Conservation (phyloP, 2,113 vertebrate species). For the Malurus elegans region DNA sequence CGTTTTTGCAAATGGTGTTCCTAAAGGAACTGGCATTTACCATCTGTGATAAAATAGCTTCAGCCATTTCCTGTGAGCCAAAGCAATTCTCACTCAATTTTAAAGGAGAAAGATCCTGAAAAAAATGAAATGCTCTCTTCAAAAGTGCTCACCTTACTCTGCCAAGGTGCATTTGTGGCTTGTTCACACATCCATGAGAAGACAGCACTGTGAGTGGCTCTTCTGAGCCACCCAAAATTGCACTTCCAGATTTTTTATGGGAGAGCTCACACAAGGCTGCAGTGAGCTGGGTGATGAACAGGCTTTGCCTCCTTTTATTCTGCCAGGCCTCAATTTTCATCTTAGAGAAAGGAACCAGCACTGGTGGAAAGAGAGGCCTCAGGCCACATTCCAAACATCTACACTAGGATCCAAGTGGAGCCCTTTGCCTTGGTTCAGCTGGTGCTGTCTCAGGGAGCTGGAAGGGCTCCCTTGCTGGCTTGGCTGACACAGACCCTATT, state of each 20-base stretch:
- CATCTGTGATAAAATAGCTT: not conserved
- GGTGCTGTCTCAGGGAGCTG: not conserved
- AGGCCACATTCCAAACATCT: not conserved
- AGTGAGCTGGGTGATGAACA: not conserved
- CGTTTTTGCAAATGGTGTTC: not conserved
- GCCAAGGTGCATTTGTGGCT: not conserved
- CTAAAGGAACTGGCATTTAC: not conserved
- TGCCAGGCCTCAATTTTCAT: not conserved
- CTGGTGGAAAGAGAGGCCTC: not conserved
- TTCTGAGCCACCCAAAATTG: not conserved
- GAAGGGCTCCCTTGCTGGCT: not conserved
- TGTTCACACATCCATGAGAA: not conserved
- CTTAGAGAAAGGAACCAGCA: not conserved
- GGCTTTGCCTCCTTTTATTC: not conserved
- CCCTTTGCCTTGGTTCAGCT: not conserved
- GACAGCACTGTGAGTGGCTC: not conserved
- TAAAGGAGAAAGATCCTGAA: not conserved
- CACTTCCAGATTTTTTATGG: not conserved
- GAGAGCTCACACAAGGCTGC: not conserved
- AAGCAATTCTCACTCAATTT: not conserved
- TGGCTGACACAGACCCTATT: not conserved
- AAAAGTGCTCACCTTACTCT: not conserved
- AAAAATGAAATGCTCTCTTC: not conserved
- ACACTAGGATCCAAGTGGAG: not conserved
- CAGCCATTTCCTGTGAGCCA: not conserved